Conservation (phyloP, 1,140 invertebrate species). For the Orchesella cincta region DNA sequence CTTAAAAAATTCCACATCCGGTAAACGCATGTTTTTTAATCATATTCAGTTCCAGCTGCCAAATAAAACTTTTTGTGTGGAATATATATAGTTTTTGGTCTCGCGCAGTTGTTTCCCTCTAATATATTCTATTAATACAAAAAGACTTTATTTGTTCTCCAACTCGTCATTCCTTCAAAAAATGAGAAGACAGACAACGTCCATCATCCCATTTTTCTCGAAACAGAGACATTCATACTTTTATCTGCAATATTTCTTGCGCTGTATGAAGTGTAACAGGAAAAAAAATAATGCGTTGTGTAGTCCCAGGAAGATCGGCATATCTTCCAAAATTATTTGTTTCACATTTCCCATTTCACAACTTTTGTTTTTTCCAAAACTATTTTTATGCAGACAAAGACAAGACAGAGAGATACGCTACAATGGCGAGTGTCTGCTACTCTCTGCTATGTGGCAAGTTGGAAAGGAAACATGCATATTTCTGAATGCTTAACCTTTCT, state of each 20-base stretch:
- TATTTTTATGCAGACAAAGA: too few species aligned
- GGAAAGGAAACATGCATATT: constrained; percentile 10
- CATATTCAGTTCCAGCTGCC: constrained; percentile 7
- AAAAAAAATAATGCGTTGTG: background rate
- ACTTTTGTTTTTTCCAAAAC: background rate
- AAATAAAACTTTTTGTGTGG: background rate
- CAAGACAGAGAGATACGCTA: too few species aligned
- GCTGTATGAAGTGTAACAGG: background rate
- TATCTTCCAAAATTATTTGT: background rate
- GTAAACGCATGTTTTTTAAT: constrained; percentile 24
- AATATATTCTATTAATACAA: background rate
- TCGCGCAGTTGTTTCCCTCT: background rate
- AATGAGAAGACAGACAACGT: constrained; percentile 21
- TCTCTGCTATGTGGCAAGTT: background rate
- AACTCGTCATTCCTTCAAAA: background rate
- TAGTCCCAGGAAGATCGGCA: background rate
- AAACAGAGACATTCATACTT: constrained; percentile 4
- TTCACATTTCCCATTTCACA: constrained; percentile 5
- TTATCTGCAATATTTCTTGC: constrained; percentile 3
- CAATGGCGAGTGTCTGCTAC: too few species aligned
- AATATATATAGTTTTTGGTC: too few species aligned
- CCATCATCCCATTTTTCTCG: background rate
- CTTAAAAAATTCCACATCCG: constrained; percentile 28
- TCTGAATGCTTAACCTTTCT: constrained; percentile 18
- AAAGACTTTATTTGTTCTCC: background rate